Conservation (phyloP, 2,888 invertebrate species). For the Falcaria lacertinaria region DNA sequence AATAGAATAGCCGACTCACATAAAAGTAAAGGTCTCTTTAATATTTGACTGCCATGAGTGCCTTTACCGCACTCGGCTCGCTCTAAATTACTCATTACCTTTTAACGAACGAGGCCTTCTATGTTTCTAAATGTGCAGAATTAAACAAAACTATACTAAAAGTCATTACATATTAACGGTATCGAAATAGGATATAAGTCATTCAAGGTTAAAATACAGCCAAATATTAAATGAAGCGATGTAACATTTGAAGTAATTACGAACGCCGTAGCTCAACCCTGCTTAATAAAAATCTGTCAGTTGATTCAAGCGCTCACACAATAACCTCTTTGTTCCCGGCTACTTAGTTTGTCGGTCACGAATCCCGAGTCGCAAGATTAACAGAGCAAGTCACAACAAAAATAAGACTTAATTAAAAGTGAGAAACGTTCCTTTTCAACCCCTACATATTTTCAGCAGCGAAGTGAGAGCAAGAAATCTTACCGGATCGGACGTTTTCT, state of each 20-base stretch:
- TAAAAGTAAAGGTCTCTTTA: slow-evolving; percentile 45
- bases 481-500: slow-evolving; percentile 26
- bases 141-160: too few relatives aligned
- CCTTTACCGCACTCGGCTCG: slow-evolving; percentile 21
- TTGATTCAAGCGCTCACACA: neutral
- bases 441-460: slow-evolving; percentile 29
- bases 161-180: neutral
- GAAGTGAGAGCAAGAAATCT: slow-evolving; percentile 37
- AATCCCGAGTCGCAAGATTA: slow-evolving; percentile 35
- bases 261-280: neutral
- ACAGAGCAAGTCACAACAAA: slow-evolving; percentile 38
- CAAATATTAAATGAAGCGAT: too few relatives aligned
- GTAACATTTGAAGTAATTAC: neutral
- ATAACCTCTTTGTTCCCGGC: slow-evolving; percentile 5
- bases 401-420: slow-evolving; percentile 57
- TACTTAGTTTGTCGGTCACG: slow-evolving; percentile 51
- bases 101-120: neutral
- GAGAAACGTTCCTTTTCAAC: slow-evolving; percentile 32
- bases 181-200: neutral
- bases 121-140: neutral
- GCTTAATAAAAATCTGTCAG: neutral
- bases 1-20: slow-evolving; percentile 60
- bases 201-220: too few relatives aligned
- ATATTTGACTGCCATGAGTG: slow-evolving; percentile 39
- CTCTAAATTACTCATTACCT: slow-evolving; percentile 1